These are phyloP conservation scores for Sciurus vulgaris DNA, from an alignment of 2,797 vertebrate genomes.

Conservation along the genomic window DNA sequence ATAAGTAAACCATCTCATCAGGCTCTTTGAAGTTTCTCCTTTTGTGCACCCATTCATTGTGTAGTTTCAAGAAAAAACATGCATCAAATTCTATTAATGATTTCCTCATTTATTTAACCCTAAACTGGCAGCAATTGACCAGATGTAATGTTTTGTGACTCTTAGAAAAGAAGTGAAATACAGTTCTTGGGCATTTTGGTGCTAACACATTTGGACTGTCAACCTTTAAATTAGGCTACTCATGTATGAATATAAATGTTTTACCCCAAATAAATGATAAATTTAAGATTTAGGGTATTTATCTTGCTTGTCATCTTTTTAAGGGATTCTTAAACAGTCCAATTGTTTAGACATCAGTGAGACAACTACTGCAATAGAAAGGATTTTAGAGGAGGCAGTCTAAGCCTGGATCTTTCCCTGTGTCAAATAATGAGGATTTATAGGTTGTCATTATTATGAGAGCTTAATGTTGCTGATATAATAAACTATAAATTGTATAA, in stretches of 20 bases:
- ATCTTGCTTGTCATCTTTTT: slow-evolving; percentile 41
- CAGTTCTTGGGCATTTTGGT: not conserved
- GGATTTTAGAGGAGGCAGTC: not conserved
- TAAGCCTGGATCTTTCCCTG: slow-evolving; percentile 14
- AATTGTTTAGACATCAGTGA: slow-evolving; percentile 37
- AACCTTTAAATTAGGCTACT: slow-evolving; percentile 12
- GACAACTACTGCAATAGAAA: not conserved
- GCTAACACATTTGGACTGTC: not conserved
- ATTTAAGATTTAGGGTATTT: slow-evolving; percentile 60
- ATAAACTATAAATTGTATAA: slow-evolving; percentile 30
- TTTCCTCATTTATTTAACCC: not conserved
- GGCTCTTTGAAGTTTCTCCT: not conserved
- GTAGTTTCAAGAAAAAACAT: not conserved
- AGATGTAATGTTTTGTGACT: slow-evolving; percentile 5
- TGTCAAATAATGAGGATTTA: slow-evolving; percentile 42
- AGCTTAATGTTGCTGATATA: slow-evolving; percentile 31
- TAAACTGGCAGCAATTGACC: not conserved
- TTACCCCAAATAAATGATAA: not conserved
- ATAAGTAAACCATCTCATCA: not conserved
- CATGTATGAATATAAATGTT: slow-evolving; percentile 5
- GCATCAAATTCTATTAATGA: not conserved
- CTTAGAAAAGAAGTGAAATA: slow-evolving; percentile 37
- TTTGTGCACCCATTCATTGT: not conserved
- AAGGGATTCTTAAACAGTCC: not conserved
- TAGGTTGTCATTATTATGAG: not conserved